phyloP scores from a whole-genome alignment of 2,113 vertebrate genomes.

The Lagenorhynchus albirostris region DNA sequence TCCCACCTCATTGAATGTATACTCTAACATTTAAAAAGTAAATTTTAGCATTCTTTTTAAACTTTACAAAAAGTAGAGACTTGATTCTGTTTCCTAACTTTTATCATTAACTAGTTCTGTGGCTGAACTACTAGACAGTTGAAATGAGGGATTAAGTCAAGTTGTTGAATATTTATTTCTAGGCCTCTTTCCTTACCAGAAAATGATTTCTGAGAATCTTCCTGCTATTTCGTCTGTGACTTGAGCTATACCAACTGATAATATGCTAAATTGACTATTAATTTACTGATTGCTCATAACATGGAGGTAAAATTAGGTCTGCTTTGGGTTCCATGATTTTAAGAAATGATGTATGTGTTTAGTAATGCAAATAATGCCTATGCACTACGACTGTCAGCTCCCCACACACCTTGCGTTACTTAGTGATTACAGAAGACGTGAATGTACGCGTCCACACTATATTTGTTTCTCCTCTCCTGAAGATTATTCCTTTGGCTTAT shows the following conservation, averaged over 20 bases:
- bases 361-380: neutral
- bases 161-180: neutral
- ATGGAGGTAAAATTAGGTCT: neutral
- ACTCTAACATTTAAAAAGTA: neutral
- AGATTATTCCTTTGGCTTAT: neutral
- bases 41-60: neutral
- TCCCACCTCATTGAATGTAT: neutral
- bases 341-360: neutral
- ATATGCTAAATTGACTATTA: conserved; percentile 3
- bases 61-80: neutral
- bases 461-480: neutral
- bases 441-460: neutral
- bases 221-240: neutral
- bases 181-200: neutral
- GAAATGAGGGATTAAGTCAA: neutral
- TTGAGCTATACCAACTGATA: neutral
- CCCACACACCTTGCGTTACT: neutral
- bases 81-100: neutral
- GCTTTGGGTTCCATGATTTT: conserved; percentile 27
- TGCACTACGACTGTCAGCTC: neutral
- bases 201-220: neutral
- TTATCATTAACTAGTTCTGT: neutral
- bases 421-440: neutral
- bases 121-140: neutral
- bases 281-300: neutral